phyloP scores from a whole-genome alignment of 2,797 vertebrate species.

The Furcifer pardalis region DNA sequence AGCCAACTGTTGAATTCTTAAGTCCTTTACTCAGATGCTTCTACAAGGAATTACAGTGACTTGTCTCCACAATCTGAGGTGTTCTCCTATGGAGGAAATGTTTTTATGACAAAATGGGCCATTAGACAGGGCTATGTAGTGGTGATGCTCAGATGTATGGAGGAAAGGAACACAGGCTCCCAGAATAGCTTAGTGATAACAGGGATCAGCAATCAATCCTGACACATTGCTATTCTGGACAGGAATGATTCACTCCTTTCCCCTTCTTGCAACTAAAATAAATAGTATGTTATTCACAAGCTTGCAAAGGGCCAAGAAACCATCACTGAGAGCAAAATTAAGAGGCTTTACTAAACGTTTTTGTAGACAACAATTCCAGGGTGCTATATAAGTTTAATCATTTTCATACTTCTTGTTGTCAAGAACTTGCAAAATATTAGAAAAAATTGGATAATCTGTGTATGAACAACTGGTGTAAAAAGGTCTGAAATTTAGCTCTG shows the following conservation, averaged over 20 bases:
- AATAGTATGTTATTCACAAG: not conserved
- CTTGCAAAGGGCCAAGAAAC: not conserved
- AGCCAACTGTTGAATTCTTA: not conserved
- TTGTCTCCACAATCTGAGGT: not conserved
- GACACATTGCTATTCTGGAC: constrained; percentile 14
- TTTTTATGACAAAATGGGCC: not conserved
- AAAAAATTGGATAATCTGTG: too few relatives aligned
- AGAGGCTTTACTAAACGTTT: not conserved
- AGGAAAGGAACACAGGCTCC: not conserved
- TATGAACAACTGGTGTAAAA: too few relatives aligned
- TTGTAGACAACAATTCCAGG: too few relatives aligned
- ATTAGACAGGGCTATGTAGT: constrained; percentile 4
- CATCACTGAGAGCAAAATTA: not conserved
- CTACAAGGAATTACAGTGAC: not conserved
- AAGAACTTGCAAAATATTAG: too few relatives aligned
- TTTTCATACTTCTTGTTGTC: too few relatives aligned
- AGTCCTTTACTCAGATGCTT: not conserved
- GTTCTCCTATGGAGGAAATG: not conserved
- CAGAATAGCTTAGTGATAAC: constrained; percentile 25
- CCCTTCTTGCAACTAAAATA: constrained; percentile 13
- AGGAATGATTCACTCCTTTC: constrained; percentile 17
- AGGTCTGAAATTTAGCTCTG: too few relatives aligned
- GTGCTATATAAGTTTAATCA: too few relatives aligned
- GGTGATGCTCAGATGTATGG: not conserved
- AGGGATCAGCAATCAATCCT: constrained; percentile 17